A percentile compares a stretch with the other conserved stretches of the same genome.
Evolutionary conservation across 2,797 vertebrate species (phyloP).

Genomic region (Clarias fuscus): DNA sequence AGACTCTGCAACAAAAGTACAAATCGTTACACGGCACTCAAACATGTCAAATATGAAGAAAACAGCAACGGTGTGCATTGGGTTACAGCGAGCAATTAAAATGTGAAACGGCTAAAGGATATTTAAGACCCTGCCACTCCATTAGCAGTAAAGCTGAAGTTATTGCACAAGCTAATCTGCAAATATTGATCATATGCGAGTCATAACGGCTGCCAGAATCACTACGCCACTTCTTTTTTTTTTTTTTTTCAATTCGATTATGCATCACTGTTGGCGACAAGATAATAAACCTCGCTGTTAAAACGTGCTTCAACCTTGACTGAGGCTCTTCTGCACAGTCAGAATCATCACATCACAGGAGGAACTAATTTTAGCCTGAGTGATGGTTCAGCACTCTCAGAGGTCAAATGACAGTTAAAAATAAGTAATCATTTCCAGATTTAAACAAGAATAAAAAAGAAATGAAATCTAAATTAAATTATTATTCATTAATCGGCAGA

Average conservation of each 20-base stretch:
- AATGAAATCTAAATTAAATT: background rate
- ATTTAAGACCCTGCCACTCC: background rate
- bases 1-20: conserved; percentile 76
- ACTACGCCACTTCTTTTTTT: background rate
- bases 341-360: background rate
- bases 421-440: background rate
- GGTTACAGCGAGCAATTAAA: background rate
- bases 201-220: background rate
- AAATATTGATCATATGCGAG: conserved; percentile 13
- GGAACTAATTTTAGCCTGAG: background rate
- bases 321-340: background rate
- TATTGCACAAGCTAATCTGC: background rate
- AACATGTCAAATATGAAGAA: background rate
- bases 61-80: background rate
- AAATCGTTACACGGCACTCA: background rate
- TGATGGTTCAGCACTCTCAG: background rate
- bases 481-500: background rate
- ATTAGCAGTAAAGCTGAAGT: conserved; percentile 9
- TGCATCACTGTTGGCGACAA: background rate
- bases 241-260: background rate
- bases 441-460: background rate
- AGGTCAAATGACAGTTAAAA: background rate
- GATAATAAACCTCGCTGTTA: background rate
- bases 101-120: background rate
- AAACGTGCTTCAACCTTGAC: background rate